Evolutionary conservation across 2,888 invertebrate species (phyloP).

Genomic region (Petrolisthes manimaculis): DNA sequence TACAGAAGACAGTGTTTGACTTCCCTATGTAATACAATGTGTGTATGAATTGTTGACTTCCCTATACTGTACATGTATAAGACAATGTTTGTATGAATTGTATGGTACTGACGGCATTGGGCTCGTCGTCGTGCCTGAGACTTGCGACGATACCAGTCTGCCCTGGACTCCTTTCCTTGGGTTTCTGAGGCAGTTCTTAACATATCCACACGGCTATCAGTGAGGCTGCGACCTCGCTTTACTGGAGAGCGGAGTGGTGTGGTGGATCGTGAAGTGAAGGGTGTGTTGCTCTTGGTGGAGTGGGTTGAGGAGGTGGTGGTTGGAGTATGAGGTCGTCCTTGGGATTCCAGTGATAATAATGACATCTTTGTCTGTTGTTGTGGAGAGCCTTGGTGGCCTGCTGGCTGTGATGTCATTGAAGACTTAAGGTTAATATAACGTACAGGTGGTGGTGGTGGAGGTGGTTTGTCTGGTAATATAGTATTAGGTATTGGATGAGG

Average conservation of each 20-base stretch:
- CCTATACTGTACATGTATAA: too few species aligned
- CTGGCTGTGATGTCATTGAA: conserved; percentile 1
- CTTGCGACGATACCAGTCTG: conserved; percentile 49
- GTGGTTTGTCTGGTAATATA: not conserved
- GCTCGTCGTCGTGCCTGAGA: conserved; percentile 38
- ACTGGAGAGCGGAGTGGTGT: conserved; percentile 40
- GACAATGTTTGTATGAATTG: too few species aligned
- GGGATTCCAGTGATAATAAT: not conserved
- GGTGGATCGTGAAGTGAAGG: conserved; percentile 24
- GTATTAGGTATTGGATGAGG: conserved; percentile 2
- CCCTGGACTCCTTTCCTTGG: conserved; percentile 30
- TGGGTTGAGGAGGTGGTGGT: conserved; percentile 20
- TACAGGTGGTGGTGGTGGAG: conserved; percentile 31
- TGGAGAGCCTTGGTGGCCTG: conserved; percentile 5
- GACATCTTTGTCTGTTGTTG: conserved; percentile 12
- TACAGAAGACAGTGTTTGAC: too few species aligned
- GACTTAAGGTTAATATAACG: conserved; percentile 28
- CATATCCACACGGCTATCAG: conserved; percentile 39
- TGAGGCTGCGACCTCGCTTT: conserved; percentile 41
- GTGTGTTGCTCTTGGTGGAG: conserved; percentile 36
- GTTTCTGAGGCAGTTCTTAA: conserved; percentile 25
- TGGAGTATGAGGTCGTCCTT: conserved; percentile 20
- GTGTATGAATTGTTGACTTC: too few species aligned
- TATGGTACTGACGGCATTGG: conserved; percentile 48
- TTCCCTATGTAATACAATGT: too few species aligned